Conservation (phyloP, 2,113 vertebrate species). For the Pelobates fuscus region DNA sequence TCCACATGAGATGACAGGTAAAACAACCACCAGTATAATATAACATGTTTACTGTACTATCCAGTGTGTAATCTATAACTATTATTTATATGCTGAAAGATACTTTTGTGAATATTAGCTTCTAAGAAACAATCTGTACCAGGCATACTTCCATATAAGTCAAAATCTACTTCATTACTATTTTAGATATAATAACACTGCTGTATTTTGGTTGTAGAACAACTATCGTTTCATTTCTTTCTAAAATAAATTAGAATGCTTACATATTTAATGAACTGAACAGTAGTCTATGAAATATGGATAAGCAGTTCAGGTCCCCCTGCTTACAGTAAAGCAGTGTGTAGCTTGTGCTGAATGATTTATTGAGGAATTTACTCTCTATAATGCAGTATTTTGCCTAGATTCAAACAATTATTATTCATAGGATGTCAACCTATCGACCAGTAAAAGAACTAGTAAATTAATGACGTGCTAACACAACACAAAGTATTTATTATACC, state of each 20-base stretch:
- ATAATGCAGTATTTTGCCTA: conserved; percentile 23
- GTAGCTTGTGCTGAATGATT: conserved; percentile 32
- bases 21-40: too few species aligned
- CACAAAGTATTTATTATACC: conserved; percentile 11
- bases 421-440: conserved; percentile 17
- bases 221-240: conserved; percentile 36
- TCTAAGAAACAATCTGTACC: too few species aligned
- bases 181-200: not conserved
- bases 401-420: conserved; percentile 32
- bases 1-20: too few species aligned
- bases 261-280: conserved; percentile 42
- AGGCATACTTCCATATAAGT: too few species aligned
- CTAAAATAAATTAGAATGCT: conserved; percentile 40
- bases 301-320: conserved; percentile 11
- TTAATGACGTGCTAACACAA: conserved; percentile 20
- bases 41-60: too few species aligned
- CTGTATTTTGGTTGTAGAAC: conserved; percentile 27
- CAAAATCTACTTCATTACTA: too few species aligned
- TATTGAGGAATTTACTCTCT: conserved; percentile 7
- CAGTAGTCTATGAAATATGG: conserved; percentile 45
- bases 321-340: conserved; percentile 11
- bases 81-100: too few species aligned
- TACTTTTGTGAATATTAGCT: too few species aligned
- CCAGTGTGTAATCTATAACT: too few species aligned
- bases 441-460: conserved; percentile 31